phyloP scores from a whole-genome alignment of 2,888 invertebrate genomes.

The Ormyrus labotus region DNA sequence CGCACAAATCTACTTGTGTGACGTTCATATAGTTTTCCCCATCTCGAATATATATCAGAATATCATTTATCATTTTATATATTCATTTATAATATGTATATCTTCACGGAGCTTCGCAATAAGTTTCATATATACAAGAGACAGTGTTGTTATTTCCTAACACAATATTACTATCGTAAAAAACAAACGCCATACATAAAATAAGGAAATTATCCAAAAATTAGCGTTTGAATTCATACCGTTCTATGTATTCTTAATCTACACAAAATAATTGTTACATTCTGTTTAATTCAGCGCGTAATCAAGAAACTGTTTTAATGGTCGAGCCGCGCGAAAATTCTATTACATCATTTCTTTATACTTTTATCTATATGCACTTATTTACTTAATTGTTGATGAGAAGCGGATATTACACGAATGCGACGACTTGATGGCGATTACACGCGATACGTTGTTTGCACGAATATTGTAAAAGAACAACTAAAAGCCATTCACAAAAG shows the following conservation, averaged over 20 bases:
- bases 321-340: not conserved
- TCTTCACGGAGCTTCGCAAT: conserved; percentile 31
- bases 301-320: not conserved
- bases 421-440: no score
- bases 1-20: conserved; percentile 14
- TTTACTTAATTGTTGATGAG: no score
- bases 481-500: not conserved
- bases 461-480: no score
- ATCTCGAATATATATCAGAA: conserved; percentile 22
- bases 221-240: not conserved
- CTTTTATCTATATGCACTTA: no score
- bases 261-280: not conserved
- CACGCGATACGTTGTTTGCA: no score
- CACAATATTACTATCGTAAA: not conserved
- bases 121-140: conserved; percentile 20
- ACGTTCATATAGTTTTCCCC: not conserved
- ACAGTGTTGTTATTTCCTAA: conserved; percentile 8
- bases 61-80: conserved; percentile 30
- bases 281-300: no score
- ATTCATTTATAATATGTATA: conserved; percentile 10
- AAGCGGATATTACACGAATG: no score
- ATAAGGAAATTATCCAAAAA: not conserved
- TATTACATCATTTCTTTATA: no score
- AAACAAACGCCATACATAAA: no score
- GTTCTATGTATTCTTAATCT: not conserved